Percentiles rank a stretch among this genome's conserved stretches.
phyloP scores from a whole-genome alignment of 2,888 invertebrate species.

The Plusia festucae region DNA sequence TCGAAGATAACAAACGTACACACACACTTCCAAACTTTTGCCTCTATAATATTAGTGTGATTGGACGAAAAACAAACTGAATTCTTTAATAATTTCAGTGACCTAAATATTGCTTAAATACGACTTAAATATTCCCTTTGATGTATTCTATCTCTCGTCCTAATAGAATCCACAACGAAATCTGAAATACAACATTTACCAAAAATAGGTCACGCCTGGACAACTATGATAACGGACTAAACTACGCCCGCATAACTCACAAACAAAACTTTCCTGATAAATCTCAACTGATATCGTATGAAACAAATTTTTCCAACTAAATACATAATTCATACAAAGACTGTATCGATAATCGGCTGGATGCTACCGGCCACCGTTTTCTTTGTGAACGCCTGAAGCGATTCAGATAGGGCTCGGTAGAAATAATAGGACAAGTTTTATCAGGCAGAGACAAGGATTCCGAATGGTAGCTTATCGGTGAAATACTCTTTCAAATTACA shows the following conservation, averaged over 20 bases:
- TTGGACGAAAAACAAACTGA: too few relatives aligned
- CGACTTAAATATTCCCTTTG: too few relatives aligned
- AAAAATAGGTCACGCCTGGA: conserved; percentile 51
- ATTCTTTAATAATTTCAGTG: background rate
- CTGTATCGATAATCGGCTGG: conserved; percentile 66
- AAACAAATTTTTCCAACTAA: conserved; percentile 75
- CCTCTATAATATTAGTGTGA: too few relatives aligned
- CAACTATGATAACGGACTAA: conserved; percentile 49
- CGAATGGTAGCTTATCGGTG: conserved; percentile 73
- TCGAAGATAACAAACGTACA: too few relatives aligned
- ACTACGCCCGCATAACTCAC: conserved; percentile 46
- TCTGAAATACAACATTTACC: conserved; percentile 31
- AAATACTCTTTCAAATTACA: conserved; percentile 79
- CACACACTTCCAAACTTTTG: too few relatives aligned
- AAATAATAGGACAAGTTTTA: conserved; percentile 85
- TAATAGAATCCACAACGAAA: conserved; percentile 12
- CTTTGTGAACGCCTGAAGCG: conserved; percentile 66
- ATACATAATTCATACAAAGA: conserved; percentile 82
- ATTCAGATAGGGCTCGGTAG: conserved; percentile 59
- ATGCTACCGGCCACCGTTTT: conserved; percentile 60
- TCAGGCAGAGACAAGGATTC: conserved; percentile 70
- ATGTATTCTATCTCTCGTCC: conserved; percentile 1
- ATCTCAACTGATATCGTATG: conserved; percentile 55
- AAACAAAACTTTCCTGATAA: conserved; percentile 58
- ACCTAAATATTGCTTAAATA: background rate